Evolutionary conservation across 1,140 invertebrate genomes (phyloP), one percentile per base, ranked within the genome.

Genomic region (Drosophila murphyi): DNA sequence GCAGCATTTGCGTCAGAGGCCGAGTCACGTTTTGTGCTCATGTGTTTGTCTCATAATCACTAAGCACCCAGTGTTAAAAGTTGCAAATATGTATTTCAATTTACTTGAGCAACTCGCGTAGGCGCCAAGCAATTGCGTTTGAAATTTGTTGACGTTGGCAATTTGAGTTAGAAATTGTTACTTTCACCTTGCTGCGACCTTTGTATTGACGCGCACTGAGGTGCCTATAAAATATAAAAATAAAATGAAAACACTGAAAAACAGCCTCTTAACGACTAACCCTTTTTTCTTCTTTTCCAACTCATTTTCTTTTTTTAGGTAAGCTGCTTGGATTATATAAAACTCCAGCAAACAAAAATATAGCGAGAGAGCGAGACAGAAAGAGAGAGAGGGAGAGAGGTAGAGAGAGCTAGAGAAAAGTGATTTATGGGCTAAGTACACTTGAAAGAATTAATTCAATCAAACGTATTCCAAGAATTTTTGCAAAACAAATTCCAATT

Each of bases 1-100:
- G 76, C 70, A 76, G 72, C 79, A 78, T 79, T 78, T 86, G 72
- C 82, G 78, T 86, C 82, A 86, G 60, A 87, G 39, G 62, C 20
- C 5, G 20, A 32, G 28, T 32, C 28, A 7, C 57, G 20, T 37
- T 43, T 41, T 45, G 29, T 34, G 28, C 34, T 12, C 29, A 2
- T 41, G 48, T 43, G 52, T 55, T 12, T 59, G 45, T 59, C 61
- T 65, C 73, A 56, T 50, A 76, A 76, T 76, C 73, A 76, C 72
- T 76, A 76, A 76, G 72, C 73, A 76, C 72, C 72, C 73, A 76
- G 51, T 52, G 20, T 61, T 45, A 47, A 20, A 52, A 37, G 31
- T 34, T 39, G 8, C 37, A 43, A 43, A 43, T 10, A 43, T 43
- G 10, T 59, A 69, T 73, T 69, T 47, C 52, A 75, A 59, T 64